These are phyloP conservation scores for Ptychochromis oligacanthus DNA, from an alignment of 2,113 vertebrate genomes.

Conservation along the genomic window DNA sequence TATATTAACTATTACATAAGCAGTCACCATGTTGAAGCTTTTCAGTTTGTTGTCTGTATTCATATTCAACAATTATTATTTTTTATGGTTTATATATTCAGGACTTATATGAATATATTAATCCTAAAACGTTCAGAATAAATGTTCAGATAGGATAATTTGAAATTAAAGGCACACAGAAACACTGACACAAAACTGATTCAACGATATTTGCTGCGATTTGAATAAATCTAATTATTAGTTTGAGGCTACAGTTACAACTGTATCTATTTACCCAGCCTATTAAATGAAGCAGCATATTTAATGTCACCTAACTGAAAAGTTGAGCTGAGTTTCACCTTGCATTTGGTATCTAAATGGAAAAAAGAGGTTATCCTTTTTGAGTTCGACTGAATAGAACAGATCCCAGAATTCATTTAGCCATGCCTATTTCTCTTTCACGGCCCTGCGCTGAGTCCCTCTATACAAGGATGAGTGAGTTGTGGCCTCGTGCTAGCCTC, in stretches of 20 bases:
- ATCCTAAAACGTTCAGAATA: not conserved
- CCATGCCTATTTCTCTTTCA: constrained; percentile 70
- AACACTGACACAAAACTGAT: not conserved
- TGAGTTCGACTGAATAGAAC: constrained; percentile 67
- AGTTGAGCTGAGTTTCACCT: constrained; percentile 58
- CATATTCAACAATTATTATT: constrained; percentile 5
- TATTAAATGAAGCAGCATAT: constrained; percentile 43
- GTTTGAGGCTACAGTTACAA: constrained; percentile 3
- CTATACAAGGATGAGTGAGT: constrained; percentile 74
- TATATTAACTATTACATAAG: constrained; percentile 50
- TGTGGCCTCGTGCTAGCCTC: constrained; percentile 74
- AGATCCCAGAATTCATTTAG: constrained; percentile 74
- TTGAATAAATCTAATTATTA: constrained; percentile 44
- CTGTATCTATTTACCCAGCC: constrained; percentile 30
- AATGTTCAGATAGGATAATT: not conserved
- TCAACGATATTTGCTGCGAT: not conserved
- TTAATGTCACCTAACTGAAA: constrained; percentile 56
- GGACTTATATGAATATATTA: constrained; percentile 11
- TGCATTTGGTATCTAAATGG: constrained; percentile 63
- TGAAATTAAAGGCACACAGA: not conserved
- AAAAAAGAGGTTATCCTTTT: constrained; percentile 67
- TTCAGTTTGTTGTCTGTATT: not conserved
- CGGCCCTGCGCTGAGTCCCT: constrained; percentile 52
- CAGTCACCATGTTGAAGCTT: not conserved
- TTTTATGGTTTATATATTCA: constrained; percentile 23